Evolutionary conservation across 2,888 invertebrate genomes (phyloP).

Genomic region (Galerucella calmariensis): DNA sequence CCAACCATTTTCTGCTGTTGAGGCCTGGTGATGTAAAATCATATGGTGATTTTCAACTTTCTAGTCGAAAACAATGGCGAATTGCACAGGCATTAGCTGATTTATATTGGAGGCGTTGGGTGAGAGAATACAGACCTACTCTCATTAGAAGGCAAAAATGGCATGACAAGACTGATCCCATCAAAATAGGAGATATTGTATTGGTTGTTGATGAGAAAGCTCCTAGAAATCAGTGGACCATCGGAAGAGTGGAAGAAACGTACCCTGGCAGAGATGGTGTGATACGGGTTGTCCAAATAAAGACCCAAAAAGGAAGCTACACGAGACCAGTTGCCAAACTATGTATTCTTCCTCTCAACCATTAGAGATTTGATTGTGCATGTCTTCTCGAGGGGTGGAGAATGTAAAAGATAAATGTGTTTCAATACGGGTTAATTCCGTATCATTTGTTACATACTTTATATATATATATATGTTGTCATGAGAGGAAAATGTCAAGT

Average conservation of each 20-base stretch:
- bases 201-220: conserved; percentile 24
- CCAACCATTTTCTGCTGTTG: background rate
- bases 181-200: conserved; percentile 21
- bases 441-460: too few species aligned
- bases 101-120: conserved; percentile 13
- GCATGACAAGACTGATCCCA: background rate
- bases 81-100: conserved; percentile 10
- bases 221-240: conserved; percentile 9
- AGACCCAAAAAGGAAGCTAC: conserved; percentile 8
- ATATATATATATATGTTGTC: too few species aligned
- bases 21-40: too few species aligned
- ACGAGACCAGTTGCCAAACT: conserved; percentile 27
- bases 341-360: background rate
- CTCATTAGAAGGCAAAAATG: conserved; percentile 62
- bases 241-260: too few species aligned
- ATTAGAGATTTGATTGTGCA: too few species aligned
- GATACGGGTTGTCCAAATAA: too few species aligned
- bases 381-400: too few species aligned
- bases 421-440: too few species aligned
- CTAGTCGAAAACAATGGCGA: conserved; percentile 16
- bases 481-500: too few species aligned
- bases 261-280: too few species aligned
- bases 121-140: conserved; percentile 58
- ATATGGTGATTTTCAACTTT: background rate
- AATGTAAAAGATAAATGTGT: too few species aligned